Conservation (phyloP, 2,113 vertebrate species). For the Cardinalis cardinalis region DNA sequence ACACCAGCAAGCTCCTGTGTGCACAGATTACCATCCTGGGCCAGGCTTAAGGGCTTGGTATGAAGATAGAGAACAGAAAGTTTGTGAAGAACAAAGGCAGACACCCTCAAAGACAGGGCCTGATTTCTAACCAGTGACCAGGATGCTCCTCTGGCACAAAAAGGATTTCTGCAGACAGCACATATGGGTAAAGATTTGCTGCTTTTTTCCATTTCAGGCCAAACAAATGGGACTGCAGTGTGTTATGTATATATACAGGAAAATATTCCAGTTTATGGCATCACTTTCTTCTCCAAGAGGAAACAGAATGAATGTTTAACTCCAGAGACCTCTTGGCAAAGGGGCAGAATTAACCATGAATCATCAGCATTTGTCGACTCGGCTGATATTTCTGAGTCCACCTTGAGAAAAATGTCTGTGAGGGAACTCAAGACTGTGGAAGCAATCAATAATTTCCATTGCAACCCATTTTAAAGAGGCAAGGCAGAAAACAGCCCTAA, state of each 20-base stretch:
- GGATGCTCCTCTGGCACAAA: background rate
- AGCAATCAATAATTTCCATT: conserved; percentile 35
- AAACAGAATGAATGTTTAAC: conserved; percentile 23
- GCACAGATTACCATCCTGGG: background rate
- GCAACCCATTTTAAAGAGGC: conserved; percentile 12
- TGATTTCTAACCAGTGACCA: background rate
- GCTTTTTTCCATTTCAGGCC: background rate
- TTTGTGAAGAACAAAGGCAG: background rate
- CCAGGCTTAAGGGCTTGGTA: background rate
- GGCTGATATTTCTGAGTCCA: conserved; percentile 15
- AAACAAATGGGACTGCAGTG: background rate
- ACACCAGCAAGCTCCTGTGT: background rate
- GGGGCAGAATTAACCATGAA: conserved; percentile 26
- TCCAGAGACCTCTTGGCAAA: background rate
- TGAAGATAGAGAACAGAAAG: background rate
- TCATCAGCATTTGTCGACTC: conserved; percentile 24
- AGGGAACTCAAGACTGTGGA: background rate
- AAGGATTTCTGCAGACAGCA: background rate
- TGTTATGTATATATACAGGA: background rate
- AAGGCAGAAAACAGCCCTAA: conserved; percentile 34
- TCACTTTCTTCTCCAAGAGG: background rate
- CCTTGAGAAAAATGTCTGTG: conserved; percentile 27
- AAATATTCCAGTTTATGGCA: conserved; percentile 35
- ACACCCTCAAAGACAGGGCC: background rate
- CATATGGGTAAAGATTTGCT: background rate